A percentile compares a stretch with the other conserved stretches of the same genome.
These are phyloP conservation scores for Myotis lucifugus DNA, from an alignment of 2,113 vertebrate species.

Conservation along the genomic window DNA sequence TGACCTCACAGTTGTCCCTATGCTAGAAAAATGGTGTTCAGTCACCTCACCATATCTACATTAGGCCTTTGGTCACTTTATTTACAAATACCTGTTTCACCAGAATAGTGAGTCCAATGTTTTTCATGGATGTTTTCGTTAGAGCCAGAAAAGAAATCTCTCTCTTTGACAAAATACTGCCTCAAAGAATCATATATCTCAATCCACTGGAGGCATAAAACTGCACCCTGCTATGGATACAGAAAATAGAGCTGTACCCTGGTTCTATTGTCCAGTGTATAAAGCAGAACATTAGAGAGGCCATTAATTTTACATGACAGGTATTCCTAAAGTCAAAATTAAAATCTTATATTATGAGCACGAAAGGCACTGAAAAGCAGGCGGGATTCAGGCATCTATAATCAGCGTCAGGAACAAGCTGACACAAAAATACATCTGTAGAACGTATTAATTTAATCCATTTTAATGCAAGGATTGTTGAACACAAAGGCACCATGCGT, in stretches of 20 bases:
- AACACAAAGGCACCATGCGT: constrained; percentile 58
- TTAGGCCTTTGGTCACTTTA: not conserved
- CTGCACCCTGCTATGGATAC: not conserved
- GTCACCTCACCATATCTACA: not conserved
- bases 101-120: not conserved
- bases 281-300: constrained; percentile 24
- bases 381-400: not conserved
- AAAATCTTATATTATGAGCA: constrained; percentile 30
- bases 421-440: constrained; percentile 40
- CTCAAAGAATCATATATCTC: not conserved
- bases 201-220: not conserved
- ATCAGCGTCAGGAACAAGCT: constrained; percentile 57
- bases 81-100: constrained; percentile 38
- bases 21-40: not conserved
- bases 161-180: constrained; percentile 26
- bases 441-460: constrained; percentile 65
- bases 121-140: constrained; percentile 9
- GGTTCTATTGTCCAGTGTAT: not conserved
- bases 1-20: not conserved
- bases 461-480: constrained; percentile 63
- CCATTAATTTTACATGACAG: constrained; percentile 36
- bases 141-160: not conserved
- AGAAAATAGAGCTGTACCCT: constrained; percentile 11
- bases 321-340: constrained; percentile 59
- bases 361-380: constrained; percentile 45